These are phyloP conservation scores for Dynastes tityus DNA, from an alignment of 2,888 invertebrate genomes.

Conservation along the genomic window DNA sequence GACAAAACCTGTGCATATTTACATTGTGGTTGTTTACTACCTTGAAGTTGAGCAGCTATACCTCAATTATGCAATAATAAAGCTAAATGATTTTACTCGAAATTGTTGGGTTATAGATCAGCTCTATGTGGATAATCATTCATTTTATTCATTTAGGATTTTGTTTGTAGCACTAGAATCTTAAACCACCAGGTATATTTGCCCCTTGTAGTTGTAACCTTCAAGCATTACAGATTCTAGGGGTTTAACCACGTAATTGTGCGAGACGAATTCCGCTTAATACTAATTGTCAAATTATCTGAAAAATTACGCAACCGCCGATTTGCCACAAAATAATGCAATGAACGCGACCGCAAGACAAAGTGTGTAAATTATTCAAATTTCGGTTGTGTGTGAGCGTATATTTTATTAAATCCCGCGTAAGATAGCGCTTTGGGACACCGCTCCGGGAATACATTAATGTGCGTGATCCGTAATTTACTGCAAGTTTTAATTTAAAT, in stretches of 20 bases:
- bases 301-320: constrained; percentile 33
- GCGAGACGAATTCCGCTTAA: constrained; percentile 13
- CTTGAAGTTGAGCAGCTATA: too few species aligned
- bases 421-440: constrained; percentile 33
- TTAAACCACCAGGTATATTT: too few species aligned
- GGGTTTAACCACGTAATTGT: neutral
- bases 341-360: constrained; percentile 26
- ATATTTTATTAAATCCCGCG: constrained; percentile 39
- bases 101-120: too few species aligned
- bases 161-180: too few species aligned
- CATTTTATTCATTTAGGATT: too few species aligned
- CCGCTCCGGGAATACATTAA: constrained; percentile 40
- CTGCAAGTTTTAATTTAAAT: constrained; percentile 48
- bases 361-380: constrained; percentile 44
- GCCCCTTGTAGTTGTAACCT: too few species aligned
- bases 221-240: neutral
- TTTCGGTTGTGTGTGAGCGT: constrained; percentile 29
- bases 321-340: constrained; percentile 40
- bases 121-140: too few species aligned
- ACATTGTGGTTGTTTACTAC: too few species aligned
- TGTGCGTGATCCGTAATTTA: constrained; percentile 47
- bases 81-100: too few species aligned
- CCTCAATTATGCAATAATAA: too few species aligned
- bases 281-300: constrained; percentile 34
- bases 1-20: too few species aligned